Conservation (phyloP, 1,140 invertebrate genomes). For the Psix sp. region DNA sequence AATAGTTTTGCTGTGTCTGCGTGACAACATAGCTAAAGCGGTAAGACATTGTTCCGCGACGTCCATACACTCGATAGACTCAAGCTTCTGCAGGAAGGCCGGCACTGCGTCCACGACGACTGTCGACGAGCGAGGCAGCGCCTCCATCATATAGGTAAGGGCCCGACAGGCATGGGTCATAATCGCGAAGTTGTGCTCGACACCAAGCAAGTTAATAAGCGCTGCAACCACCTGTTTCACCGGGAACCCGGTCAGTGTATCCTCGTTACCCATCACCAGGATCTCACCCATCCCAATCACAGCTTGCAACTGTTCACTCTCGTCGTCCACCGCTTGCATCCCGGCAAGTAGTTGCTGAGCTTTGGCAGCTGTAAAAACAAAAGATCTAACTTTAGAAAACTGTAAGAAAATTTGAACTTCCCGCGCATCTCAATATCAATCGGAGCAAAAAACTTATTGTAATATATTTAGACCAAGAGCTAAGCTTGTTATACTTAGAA, state of each 20-base stretch:
- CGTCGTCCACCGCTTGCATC: conserved; percentile 94
- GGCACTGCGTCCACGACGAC: conserved; percentile 98
- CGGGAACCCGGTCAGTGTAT: conserved; percentile 97
- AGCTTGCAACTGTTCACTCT: conserved; percentile 97
- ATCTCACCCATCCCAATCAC: conserved; percentile 99
- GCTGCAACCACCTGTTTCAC: conserved; percentile 98
- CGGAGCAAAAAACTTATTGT: no score
- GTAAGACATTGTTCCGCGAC: conserved; percentile 98
- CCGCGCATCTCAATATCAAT: no score
- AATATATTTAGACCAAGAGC: no score
- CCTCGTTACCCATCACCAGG: conserved; percentile 99
- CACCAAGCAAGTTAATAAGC: conserved; percentile 89
- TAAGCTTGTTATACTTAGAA: no score
- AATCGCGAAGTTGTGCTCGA: conserved; percentile 99
- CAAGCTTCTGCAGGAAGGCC: conserved; percentile 95
- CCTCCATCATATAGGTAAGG: conserved; percentile 99
- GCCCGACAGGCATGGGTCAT: conserved; percentile 99
- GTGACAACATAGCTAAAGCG: conserved; percentile 96
- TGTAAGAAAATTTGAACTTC: no score
- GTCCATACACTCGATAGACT: conserved; percentile 99
- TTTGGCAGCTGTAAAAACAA: conserved; percentile 86
- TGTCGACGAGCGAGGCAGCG: conserved; percentile 95
- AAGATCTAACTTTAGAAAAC: conserved; percentile 5
- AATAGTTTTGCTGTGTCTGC: conserved; percentile 97
- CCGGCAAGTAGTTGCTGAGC: conserved; percentile 95